phyloP scores from a whole-genome alignment of 2,888 invertebrate genomes.

The Creontiades dilutus region DNA sequence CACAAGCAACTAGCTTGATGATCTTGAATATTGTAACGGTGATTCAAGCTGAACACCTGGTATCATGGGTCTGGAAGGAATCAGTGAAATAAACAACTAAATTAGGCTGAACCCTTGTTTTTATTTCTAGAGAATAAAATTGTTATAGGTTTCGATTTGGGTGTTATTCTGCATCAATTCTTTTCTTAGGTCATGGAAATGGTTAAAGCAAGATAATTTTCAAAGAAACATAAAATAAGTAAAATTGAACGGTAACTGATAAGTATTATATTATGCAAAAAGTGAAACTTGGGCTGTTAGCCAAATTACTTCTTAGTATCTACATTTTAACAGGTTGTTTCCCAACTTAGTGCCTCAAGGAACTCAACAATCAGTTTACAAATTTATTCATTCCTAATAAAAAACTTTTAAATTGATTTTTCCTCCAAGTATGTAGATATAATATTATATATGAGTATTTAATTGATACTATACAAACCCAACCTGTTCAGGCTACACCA shows the following conservation, averaged over 20 bases:
- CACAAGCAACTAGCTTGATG: too few relatives aligned
- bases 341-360: conserved; percentile 16
- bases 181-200: conserved; percentile 38
- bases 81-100: background rate
- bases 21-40: too few relatives aligned
- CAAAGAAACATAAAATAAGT: conserved; percentile 7
- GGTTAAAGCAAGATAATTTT: conserved; percentile 28
- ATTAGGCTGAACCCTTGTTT: conserved; percentile 33
- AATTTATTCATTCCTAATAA: conserved; percentile 20
- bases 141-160: conserved; percentile 54
- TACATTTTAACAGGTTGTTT: background rate
- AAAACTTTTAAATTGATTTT: background rate
- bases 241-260: conserved; percentile 25
- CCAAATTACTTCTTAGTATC: background rate
- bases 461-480: conserved; percentile 20
- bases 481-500: conserved; percentile 15
- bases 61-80: background rate
- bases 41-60: background rate
- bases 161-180: conserved; percentile 26
- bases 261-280: background rate
- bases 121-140: conserved; percentile 45
- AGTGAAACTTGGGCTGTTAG: background rate
- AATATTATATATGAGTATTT: conserved; percentile 23
- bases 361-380: conserved; percentile 38
- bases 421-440: conserved; percentile 3